Evolutionary conservation across 2,113 vertebrate species (phyloP).

Genomic region (Sceloporus undulatus): DNA sequence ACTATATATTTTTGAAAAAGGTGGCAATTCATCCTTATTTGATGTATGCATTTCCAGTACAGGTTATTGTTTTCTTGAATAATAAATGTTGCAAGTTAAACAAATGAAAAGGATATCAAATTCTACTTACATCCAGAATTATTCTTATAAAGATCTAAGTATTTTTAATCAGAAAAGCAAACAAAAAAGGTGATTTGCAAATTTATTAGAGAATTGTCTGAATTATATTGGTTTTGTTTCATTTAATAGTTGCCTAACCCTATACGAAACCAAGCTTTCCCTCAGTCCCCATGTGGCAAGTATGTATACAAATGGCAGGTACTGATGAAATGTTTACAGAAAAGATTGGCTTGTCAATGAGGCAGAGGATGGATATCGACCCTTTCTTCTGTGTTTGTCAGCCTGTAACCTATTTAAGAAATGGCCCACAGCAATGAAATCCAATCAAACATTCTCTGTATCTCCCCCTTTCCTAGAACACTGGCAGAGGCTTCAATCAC

Average conservation of each 20-base stretch:
- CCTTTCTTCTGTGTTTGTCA: conserved; percentile 73
- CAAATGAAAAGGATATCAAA: conserved; percentile 47
- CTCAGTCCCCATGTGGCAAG: conserved; percentile 63
- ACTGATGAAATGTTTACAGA: conserved; percentile 81
- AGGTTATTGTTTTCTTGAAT: conserved; percentile 2
- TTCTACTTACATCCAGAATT: conserved; percentile 59
- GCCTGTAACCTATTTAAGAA: conserved; percentile 78
- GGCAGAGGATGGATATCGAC: conserved; percentile 77
- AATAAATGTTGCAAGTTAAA: not conserved
- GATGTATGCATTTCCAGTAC: not conserved
- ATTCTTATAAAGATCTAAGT: conserved; percentile 35
- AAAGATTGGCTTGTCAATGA: conserved; percentile 80
- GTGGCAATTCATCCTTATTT: not conserved
- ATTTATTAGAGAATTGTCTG: conserved; percentile 55
- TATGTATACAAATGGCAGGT: conserved; percentile 77
- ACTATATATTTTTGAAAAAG: not conserved
- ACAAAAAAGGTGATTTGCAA: conserved; percentile 63
- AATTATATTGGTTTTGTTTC: conserved; percentile 71
- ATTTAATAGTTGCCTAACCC: conserved; percentile 73
- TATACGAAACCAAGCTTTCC: conserved; percentile 68
- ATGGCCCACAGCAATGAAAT: conserved; percentile 75
- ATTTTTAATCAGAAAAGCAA: not conserved
- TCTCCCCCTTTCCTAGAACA: conserved; percentile 69
- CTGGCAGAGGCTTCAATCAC: conserved; percentile 75
- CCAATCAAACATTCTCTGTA: conserved; percentile 76